Evolutionary conservation across 2,797 vertebrate genomes (phyloP).

Genomic region (Hipposideros larvatus): DNA sequence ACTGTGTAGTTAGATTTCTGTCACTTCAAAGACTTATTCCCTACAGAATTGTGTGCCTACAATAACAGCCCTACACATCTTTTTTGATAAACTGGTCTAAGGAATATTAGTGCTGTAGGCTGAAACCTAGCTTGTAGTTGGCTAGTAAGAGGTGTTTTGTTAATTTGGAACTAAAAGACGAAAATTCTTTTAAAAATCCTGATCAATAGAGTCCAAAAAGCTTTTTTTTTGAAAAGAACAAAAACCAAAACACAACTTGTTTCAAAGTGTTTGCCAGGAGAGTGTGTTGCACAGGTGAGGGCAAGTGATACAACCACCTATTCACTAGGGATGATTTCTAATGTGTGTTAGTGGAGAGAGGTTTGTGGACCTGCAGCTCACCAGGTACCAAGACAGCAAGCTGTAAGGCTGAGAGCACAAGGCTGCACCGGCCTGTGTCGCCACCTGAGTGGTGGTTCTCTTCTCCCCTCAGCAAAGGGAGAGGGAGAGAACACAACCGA

Average conservation of each 20-base stretch:
- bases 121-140: background rate
- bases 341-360: background rate
- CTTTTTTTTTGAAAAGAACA: background rate
- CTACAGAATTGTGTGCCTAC: background rate
- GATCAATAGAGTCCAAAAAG: background rate
- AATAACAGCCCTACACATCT: background rate
- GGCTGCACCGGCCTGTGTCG: background rate
- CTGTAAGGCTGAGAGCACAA: too few species aligned
- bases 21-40: background rate
- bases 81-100: background rate
- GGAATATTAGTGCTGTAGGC: background rate
- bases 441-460: background rate
- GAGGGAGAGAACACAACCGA: background rate
- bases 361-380: background rate
- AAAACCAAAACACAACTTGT: background rate
- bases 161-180: background rate
- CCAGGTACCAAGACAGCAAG: fast-evolving
- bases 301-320: background rate
- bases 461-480: background rate
- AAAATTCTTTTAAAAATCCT: background rate
- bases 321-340: background rate
- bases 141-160: background rate
- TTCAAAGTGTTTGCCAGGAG: background rate
- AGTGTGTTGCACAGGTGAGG: background rate
- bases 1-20: background rate